phyloP scores from a whole-genome alignment of 2,888 invertebrate species.

The Eilema depressum region DNA sequence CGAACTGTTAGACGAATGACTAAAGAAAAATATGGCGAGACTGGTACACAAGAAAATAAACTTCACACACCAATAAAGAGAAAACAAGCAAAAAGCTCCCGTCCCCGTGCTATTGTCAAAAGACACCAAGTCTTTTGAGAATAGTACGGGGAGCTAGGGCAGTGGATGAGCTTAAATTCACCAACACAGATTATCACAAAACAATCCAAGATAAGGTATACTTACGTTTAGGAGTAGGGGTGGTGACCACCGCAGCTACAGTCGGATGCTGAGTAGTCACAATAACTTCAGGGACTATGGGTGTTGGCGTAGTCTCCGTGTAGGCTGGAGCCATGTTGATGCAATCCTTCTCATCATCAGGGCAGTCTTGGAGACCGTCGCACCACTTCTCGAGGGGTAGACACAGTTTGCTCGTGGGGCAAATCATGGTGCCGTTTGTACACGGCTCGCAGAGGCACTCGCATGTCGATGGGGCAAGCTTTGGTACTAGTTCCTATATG shows the following conservation, averaged over 20 bases:
- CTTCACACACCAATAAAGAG: too few relatives aligned
- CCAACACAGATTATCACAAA: neutral
- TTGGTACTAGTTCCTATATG: slow-evolving; percentile 84
- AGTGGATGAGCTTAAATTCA: too few relatives aligned
- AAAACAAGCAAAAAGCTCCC: too few relatives aligned
- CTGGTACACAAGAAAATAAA: too few relatives aligned
- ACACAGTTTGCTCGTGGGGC: slow-evolving; percentile 92
- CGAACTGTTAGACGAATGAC: too few relatives aligned
- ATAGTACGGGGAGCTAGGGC: too few relatives aligned
- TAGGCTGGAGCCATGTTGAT: slow-evolving; percentile 59
- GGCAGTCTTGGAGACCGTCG: slow-evolving; percentile 93
- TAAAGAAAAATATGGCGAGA: too few relatives aligned
- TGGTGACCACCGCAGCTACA: slow-evolving; percentile 48
- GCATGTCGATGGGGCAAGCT: slow-evolving; percentile 88
- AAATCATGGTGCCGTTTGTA: slow-evolving; percentile 88
- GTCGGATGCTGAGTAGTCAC: slow-evolving; percentile 59
- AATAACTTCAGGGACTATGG: slow-evolving; percentile 55
- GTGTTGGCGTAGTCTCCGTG: slow-evolving; percentile 54
- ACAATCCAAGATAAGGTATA: slow-evolving; percentile 28
- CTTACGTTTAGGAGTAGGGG: slow-evolving; percentile 65
- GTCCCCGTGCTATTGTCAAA: too few relatives aligned
- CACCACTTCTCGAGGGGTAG: slow-evolving; percentile 92
- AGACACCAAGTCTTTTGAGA: too few relatives aligned
- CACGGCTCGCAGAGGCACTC: slow-evolving; percentile 92
- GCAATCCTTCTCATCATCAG: slow-evolving; percentile 93